Evolutionary conservation across 2,113 vertebrate species (phyloP), one percentile per base, ranked within the genome.

Genomic region (Cariama cristata): DNA sequence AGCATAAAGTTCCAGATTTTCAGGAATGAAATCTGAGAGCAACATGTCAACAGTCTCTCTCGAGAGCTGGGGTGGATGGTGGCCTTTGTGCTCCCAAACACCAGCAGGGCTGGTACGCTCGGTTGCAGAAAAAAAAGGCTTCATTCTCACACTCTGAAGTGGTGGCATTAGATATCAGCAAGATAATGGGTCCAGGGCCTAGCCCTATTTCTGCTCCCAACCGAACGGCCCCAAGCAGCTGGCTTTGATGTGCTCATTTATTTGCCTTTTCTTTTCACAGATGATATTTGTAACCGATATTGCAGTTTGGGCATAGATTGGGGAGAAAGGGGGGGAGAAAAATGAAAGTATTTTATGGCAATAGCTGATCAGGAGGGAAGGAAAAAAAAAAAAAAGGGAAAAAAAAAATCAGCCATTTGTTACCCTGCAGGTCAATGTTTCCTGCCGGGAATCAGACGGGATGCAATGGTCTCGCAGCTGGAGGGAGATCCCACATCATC

Each of bases 81-180:
- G 45, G 97, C 97, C 98, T 98, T 98, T 98, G 98, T 98, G 98
- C 97, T 98, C 90, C 94, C 97, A 96, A 98, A 95, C 98, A 97
- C 97, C 97, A 96, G 93, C 72, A 64, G 95, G 97, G 97, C 98
- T 95, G 58, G 93, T 96, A 95, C 18, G 55, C 97, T 97, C 81
- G 67, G 95, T 96, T 97, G 92, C 77, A n/a, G 88, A 90, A 96
- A 95, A 91, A 97, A 97, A 98, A 92, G 95, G 63, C 91, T 95
- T 97, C 87, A 92, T 97, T 98, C 97, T 98, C 98, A 97, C 96
- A 97, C 96, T 97, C 96, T 94, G 93, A 96, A 98, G 95, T 82
- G 90, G 96, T 96, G 96, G 97, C 98, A 97, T 98, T 98, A 98
- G 97, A 97, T 98, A 97, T 98, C 98, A 97, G 88, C 89, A 97